Conservation (phyloP, 2,797 vertebrate genomes). For the Sebastes matsubarae region DNA sequence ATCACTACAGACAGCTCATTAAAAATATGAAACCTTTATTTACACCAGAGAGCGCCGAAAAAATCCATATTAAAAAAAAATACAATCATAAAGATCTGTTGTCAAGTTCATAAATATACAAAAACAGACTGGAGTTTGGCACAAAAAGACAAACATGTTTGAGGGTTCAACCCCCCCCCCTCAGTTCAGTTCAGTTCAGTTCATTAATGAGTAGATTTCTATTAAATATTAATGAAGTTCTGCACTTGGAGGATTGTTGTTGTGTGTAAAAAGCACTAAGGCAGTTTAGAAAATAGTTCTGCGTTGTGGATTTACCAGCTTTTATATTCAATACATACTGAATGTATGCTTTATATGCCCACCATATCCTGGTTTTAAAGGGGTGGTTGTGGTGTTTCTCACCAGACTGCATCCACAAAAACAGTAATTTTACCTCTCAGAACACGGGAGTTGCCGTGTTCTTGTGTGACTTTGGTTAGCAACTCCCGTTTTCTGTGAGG, state of each 20-base stretch:
- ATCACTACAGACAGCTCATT: background rate
- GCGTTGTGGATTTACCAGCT: background rate
- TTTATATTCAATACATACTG: background rate
- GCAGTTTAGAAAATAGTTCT: no score
- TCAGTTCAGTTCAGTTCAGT: background rate
- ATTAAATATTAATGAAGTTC: background rate
- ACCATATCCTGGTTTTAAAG: no score
- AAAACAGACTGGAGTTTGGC: background rate
- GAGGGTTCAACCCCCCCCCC: rapidly evolving
- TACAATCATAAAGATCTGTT: background rate
- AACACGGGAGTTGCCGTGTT: no score
- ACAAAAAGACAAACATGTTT: background rate
- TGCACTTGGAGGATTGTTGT: background rate
- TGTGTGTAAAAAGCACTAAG: background rate
- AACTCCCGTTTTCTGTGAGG: no score
- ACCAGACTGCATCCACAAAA: no score
- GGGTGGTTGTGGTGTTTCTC: background rate
- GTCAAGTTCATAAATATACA: background rate
- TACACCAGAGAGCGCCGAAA: background rate
- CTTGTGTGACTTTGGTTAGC: no score
- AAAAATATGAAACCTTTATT: constrained; percentile 40
- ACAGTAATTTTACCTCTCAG: no score
- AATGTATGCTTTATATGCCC: background rate
- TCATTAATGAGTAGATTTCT: background rate
- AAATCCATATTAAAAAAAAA: background rate